Evolutionary conservation across 2,797 vertebrate species (phyloP).

Genomic region (Propithecus deckenii): DNA sequence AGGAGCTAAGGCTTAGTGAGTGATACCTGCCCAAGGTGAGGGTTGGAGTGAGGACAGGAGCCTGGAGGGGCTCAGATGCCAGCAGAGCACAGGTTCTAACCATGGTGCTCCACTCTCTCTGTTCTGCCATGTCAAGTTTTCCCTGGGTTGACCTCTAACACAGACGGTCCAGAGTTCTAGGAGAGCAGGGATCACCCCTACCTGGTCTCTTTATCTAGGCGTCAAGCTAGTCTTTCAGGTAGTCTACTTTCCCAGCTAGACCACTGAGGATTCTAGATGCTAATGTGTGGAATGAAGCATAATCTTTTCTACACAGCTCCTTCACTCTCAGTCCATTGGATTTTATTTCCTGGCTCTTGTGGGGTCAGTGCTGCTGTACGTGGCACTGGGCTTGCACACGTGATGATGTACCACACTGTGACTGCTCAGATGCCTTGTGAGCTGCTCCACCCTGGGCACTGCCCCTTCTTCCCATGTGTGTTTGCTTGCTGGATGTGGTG

Average conservation of each 20-base stretch:
- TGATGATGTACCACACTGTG: fast-evolving
- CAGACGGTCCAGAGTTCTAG: background rate
- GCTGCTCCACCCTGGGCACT: background rate
- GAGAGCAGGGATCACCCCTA: background rate
- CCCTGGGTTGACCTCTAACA: background rate
- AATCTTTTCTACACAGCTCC: background rate
- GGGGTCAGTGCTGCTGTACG: background rate
- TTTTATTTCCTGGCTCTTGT: background rate
- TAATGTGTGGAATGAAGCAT: background rate
- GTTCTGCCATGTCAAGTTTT: background rate
- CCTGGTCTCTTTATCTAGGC: background rate
- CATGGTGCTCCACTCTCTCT: background rate
- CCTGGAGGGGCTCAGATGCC: background rate
- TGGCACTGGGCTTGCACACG: fast-evolving
- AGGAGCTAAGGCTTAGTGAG: background rate
- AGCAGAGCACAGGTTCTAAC: background rate
- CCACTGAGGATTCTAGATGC: background rate
- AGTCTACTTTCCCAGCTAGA: background rate
- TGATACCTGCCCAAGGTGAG: background rate
- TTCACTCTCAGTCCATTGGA: background rate
- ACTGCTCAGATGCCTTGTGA: background rate
- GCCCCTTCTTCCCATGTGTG: background rate
- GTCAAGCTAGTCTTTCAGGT: background rate
- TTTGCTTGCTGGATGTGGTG: background rate
- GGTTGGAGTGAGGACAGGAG: background rate